Base-by-base conservation (phyloP, 2,888 invertebrate genomes). In the Luperina testacea region DNA sequence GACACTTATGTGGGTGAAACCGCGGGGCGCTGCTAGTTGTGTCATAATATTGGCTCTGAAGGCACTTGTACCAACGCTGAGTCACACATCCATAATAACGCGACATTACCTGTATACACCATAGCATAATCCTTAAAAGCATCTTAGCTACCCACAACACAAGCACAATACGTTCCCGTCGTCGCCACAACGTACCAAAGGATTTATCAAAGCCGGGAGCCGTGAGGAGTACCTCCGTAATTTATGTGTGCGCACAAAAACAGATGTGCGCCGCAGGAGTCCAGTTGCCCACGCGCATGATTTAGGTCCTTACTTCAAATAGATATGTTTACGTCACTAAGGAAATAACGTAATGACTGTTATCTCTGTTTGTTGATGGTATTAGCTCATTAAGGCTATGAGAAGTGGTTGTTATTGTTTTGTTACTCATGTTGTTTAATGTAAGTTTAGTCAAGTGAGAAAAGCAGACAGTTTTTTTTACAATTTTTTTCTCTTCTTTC, bases 131-230 rank as follows among this genome's bases (percentile, higher is more conserved):
- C 38, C 70, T 61, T 68, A 27, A 86, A 67, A 88, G 67, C 70
- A 20, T 51, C 85, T 86, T 84, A 90, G 87, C 80, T 83, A 78
- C 73, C 51, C 75, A 82, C 82, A 78, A 78, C 69, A 83, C 63
- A 82, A 83, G 72, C 78, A 92, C 91, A 92, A 93, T 94, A 90
- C 89, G 85, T 93, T 88, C 86, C 89, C 91, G 92, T 94, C 93
- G 89, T 89, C 90, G 89, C 90, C 90, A 90, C 88, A 78, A 85
- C 82, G 84, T 86, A 80, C 89, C 88, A 88, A 91, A 85, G 93
- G 91, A 94, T 94, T 93, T 94, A 95, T 94, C 92, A 93, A 91
- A 92, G 92, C 91, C 93, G 85, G 94, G 91, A 93, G 93, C 93
- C 48, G 79, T 91, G 89, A 91, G 90, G 90, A 91, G 90, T 90